Evolutionary conservation across 2,888 invertebrate genomes (phyloP), one percentile per base, ranked within the genome.

Genomic region (Brachyptera putata): DNA sequence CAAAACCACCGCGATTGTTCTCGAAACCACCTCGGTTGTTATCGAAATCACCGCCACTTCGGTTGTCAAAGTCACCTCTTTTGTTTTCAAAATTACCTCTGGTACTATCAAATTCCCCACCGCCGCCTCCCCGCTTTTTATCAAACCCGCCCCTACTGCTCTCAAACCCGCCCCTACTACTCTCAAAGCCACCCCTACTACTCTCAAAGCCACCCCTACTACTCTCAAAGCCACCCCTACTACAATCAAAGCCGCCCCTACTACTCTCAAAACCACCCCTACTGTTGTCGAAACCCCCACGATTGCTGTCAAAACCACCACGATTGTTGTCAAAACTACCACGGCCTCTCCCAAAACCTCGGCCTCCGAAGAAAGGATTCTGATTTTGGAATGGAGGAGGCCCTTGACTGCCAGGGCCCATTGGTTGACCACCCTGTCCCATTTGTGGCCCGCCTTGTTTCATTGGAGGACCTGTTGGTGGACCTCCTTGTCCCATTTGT

Each of bases 61-160:
- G n/a, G n/a, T 14, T 14, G 11, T 39, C 39, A 14, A 39, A 39
- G 9, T 14, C 39, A 3, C 30, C 30, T 7, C 30, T 21, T 21
- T n/a, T 18, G 2, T 22, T 22, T 21, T 46, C 24, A 22, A 46
- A 46, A 11, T 24, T 24, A 3, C 46, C 46, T 14, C 43, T 43
- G 21, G n/a, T 46, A 24, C 46, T 46, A 24, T 46, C 46, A n/a
- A 46, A 46, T n/a, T 46, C n/a, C n/a, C 46, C 46, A n/a, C 22
- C 2, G 30, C n/a, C n/a, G n/a, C 46, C 46, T 3, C 46, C n/a
- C n/a, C n/a, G n/a, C n/a, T n/a, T n/a, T n/a, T n/a, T n/a, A n/a
- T n/a, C n/a, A n/a, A n/a, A n/a, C n/a, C n/a, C n/a, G n/a, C 34
- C 34, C 34, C 34, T 30, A 11, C 34, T 39, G 5, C 39, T 16